Evolutionary conservation across 2,888 invertebrate species (phyloP).

Genomic region (Choreutis nemorana): DNA sequence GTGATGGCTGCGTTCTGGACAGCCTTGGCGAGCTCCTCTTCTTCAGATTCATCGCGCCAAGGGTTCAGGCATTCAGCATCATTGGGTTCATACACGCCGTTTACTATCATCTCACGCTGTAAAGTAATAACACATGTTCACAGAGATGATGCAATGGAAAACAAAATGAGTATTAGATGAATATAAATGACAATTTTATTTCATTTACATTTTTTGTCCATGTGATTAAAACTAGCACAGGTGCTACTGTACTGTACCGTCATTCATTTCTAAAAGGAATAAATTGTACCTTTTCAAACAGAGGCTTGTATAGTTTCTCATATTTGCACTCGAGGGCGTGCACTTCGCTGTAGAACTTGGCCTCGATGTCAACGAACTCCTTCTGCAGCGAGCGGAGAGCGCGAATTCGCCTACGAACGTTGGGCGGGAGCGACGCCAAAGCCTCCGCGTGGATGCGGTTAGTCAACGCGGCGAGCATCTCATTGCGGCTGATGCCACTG

Average conservation of each 20-base stretch:
- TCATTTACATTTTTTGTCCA: not conserved
- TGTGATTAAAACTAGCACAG: not conserved
- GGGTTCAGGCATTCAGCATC: slow-evolving; percentile 91
- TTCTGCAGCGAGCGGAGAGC: slow-evolving; percentile 88
- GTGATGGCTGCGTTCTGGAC: slow-evolving; percentile 69
- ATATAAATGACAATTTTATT: not conserved
- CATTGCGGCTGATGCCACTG: slow-evolving; percentile 58
- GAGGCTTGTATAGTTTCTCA: slow-evolving; percentile 77
- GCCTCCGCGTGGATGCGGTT: slow-evolving; percentile 67
- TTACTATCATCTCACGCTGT: slow-evolving; percentile 67
- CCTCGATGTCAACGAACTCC: slow-evolving; percentile 85
- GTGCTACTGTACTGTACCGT: not conserved
- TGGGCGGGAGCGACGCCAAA: slow-evolving; percentile 71
- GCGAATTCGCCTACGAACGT: slow-evolving; percentile 82
- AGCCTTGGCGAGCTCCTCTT: slow-evolving; percentile 72
- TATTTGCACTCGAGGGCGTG: slow-evolving; percentile 93
- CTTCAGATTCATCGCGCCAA: slow-evolving; percentile 79
- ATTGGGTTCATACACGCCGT: slow-evolving; percentile 85
- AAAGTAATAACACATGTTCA: no score
- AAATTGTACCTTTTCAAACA: slow-evolving; percentile 76
- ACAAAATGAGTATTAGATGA: no score
- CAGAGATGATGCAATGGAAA: no score
- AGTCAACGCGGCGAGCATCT: slow-evolving; percentile 68
- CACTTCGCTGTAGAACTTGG: slow-evolving; percentile 93
- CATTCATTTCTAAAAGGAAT: not conserved